These are phyloP conservation scores for Ramazzottius varieornatus DNA, from an alignment of 2,888 invertebrate genomes.

Conservation along the genomic window DNA sequence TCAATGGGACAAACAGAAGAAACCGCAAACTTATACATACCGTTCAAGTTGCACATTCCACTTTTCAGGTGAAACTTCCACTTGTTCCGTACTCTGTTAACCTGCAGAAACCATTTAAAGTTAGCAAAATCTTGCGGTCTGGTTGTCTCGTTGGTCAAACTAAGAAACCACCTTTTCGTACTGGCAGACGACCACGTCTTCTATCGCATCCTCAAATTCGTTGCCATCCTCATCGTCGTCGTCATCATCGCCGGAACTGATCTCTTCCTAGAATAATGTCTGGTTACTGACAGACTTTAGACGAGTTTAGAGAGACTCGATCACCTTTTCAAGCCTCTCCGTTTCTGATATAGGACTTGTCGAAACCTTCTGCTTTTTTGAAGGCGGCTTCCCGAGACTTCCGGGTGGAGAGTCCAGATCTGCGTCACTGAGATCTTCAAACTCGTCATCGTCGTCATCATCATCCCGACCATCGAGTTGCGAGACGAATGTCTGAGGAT, in stretches of 20 bases:
- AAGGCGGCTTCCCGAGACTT: not conserved
- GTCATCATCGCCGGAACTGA: not conserved
- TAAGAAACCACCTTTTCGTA: conserved; percentile 52
- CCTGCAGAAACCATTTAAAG: not conserved
- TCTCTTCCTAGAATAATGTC: not conserved
- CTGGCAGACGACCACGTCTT: conserved; percentile 97
- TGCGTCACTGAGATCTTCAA: not conserved
- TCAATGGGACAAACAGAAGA: too few relatives aligned
- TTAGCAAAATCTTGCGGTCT: not conserved
- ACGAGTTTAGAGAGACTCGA: too few relatives aligned
- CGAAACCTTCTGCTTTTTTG: not conserved
- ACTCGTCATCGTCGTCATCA: not conserved
- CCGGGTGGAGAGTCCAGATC: not conserved
- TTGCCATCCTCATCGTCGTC: not conserved
- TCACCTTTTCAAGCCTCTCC: too few relatives aligned
- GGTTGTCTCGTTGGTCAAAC: not conserved
- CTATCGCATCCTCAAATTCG: conserved; percentile 50
- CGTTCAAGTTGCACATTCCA: conserved; percentile 2
- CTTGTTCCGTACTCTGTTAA: not conserved
- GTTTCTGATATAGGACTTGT: too few relatives aligned
- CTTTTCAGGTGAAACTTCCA: conserved; percentile 2
- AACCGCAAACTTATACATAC: too few relatives aligned
- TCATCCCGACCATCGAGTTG: not conserved
- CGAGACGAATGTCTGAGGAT: not conserved
- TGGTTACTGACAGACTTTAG: too few relatives aligned